Evolutionary conservation across 2,888 invertebrate genomes (phyloP).

Genomic region (Apodemia duryi): DNA sequence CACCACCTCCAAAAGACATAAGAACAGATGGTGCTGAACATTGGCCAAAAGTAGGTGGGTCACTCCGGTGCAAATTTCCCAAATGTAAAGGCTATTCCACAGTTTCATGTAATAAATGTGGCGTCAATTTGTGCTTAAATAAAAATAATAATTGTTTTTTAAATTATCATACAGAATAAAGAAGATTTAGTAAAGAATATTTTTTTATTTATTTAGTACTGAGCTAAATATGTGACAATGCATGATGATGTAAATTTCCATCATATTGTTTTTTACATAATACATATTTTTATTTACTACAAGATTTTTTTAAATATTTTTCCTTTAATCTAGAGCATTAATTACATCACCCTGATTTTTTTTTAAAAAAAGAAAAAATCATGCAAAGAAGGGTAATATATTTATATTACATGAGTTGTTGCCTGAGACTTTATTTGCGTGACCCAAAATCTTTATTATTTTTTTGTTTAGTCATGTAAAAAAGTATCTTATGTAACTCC

Average conservation of each 20-base stretch:
- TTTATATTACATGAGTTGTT: no score
- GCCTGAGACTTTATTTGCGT: no score
- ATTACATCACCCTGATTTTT: constrained; percentile 39
- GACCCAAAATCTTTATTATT: no score
- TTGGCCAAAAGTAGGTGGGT: constrained; percentile 46
- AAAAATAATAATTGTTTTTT: constrained; percentile 39
- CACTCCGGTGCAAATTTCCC: constrained; percentile 44
- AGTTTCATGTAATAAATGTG: constrained; percentile 43
- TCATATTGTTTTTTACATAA: constrained; percentile 36
- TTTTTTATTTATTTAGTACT: constrained; percentile 30
- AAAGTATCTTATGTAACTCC: no score
- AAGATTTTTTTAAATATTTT: constrained; percentile 35
- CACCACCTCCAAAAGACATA: constrained; percentile 43
- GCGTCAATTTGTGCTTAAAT: constrained; percentile 40
- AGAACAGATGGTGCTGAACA: constrained; percentile 46
- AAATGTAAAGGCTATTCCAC: constrained; percentile 47
- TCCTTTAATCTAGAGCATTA: constrained; percentile 39
- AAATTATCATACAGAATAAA: constrained; percentile 38
- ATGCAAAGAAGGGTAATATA: constrained; percentile 33
- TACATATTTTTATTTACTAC: constrained; percentile 31
- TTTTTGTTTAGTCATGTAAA: no score
- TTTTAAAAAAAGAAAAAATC: constrained; percentile 35
- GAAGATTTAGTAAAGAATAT: constrained; percentile 26
- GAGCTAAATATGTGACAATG: constrained; percentile 34
- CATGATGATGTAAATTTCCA: constrained; percentile 37